Percentiles rank a stretch among this genome's conserved stretches.
Evolutionary conservation across 2,888 invertebrate genomes (phyloP).

Genomic region (Endomychus coccineus): DNA sequence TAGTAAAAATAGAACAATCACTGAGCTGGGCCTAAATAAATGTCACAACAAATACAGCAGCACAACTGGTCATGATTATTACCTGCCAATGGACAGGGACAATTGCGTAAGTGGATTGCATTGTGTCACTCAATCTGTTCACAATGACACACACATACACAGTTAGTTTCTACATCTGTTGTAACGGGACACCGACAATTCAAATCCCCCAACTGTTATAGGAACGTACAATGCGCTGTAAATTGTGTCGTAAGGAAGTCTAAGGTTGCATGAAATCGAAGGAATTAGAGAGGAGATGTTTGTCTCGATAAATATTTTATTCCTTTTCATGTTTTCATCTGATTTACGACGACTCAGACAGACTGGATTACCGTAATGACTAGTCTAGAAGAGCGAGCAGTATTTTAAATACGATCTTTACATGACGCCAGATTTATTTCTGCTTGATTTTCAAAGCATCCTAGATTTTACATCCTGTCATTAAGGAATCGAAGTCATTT

Average conservation of each 20-base stretch:
- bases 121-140: slow-evolving; percentile 32
- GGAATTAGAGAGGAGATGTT: slow-evolving; percentile 32
- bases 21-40: slow-evolving; percentile 31
- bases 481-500: too few relatives aligned
- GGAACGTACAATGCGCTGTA: slow-evolving; percentile 27
- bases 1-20: too few relatives aligned
- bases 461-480: too few relatives aligned
- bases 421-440: too few relatives aligned
- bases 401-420: too few relatives aligned
- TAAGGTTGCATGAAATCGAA: slow-evolving; percentile 33
- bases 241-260: slow-evolving; percentile 32
- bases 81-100: slow-evolving; percentile 37
- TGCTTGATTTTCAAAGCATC: too few relatives aligned
- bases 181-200: slow-evolving; percentile 34
- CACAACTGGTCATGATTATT: slow-evolving; percentile 33
- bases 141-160: slow-evolving; percentile 31
- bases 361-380: too few relatives aligned
- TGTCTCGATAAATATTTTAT: slow-evolving; percentile 29
- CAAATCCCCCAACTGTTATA: slow-evolving; percentile 23
- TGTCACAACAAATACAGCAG: slow-evolving; percentile 38
- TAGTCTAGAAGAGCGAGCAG: too few relatives aligned
- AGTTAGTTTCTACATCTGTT: slow-evolving; percentile 36
- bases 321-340: too few relatives aligned
- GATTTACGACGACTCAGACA: too few relatives aligned
- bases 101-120: slow-evolving; percentile 27